Conservation (phyloP, 2,113 vertebrate species). For the Thryonomys swinderianus region DNA sequence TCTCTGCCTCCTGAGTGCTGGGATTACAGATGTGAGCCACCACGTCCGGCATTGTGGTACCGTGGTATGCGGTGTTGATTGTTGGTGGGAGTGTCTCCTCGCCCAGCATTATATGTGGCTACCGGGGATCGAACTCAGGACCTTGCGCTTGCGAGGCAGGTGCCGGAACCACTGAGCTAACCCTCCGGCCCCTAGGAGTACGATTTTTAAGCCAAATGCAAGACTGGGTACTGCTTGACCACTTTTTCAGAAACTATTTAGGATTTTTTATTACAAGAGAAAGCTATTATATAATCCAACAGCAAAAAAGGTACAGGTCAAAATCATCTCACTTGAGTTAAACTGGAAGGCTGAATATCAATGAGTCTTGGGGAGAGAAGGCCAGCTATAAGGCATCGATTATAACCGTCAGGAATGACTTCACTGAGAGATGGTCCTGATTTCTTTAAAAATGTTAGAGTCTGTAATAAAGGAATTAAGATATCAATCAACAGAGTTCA, state of each 20-base stretch:
- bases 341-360: slow-evolving; percentile 92
- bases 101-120: too few species aligned
- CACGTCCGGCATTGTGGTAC: too few species aligned
- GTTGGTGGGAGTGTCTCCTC: too few species aligned
- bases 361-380: slow-evolving; percentile 92
- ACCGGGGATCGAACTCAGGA: too few species aligned
- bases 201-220: not conserved
- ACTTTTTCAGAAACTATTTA: not conserved
- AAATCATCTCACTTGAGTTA: slow-evolving; percentile 90
- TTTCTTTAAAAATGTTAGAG: slow-evolving; percentile 95
- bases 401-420: slow-evolving; percentile 92
- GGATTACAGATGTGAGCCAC: too few species aligned
- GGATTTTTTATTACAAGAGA: not conserved
- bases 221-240: not conserved
- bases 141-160: too few species aligned
- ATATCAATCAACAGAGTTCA: not conserved
- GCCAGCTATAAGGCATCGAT: slow-evolving; percentile 95
- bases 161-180: too few species aligned
- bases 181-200: too few species aligned
- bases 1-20: too few species aligned
- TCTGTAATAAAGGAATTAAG: slow-evolving; percentile 86
- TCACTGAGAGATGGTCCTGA: slow-evolving; percentile 92
- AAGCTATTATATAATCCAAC: not conserved
- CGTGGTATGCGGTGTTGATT: too few species aligned
- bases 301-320: not conserved